Percentiles rank a stretch among this genome's conserved stretches.
Evolutionary conservation across 2,113 vertebrate species (phyloP).

Genomic region (Mus pahari): DNA sequence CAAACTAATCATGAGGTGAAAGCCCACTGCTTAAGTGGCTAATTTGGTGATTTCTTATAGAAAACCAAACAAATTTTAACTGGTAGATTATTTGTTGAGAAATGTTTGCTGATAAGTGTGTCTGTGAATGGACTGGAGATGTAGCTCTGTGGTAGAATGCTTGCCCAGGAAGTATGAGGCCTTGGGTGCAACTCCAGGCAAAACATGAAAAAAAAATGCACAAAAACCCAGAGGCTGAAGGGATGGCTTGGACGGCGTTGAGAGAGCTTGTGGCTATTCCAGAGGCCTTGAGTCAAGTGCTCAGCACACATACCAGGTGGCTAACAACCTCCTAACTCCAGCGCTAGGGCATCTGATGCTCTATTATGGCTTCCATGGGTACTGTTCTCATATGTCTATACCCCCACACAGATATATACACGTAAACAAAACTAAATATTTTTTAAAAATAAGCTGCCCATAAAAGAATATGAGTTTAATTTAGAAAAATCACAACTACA

Average conservation of each 20-base stretch:
- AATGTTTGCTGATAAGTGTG: neutral
- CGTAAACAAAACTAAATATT: neutral
- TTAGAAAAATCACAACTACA: neutral
- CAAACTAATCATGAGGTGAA: neutral
- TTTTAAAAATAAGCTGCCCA: neutral
- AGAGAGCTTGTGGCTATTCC: neutral
- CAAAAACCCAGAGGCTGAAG: neutral
- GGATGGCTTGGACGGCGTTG: neutral
- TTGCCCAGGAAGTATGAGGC: neutral
- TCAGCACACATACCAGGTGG: neutral
- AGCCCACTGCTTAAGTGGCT: neutral
- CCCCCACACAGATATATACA: neutral
- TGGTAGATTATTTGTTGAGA: neutral
- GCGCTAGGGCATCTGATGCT: neutral
- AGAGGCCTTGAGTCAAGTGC: neutral
- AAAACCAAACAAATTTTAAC: neutral
- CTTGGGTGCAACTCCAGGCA: neutral
- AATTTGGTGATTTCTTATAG: neutral
- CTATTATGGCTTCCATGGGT: no score
- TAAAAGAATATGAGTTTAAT: neutral
- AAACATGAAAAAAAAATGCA: neutral
- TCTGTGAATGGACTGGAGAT: neutral
- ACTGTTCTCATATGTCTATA: neutral
- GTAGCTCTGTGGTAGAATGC: neutral
- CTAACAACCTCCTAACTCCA: neutral